Base-by-base conservation (phyloP, 2,113 vertebrate species). In the Eclectus roratus region DNA sequence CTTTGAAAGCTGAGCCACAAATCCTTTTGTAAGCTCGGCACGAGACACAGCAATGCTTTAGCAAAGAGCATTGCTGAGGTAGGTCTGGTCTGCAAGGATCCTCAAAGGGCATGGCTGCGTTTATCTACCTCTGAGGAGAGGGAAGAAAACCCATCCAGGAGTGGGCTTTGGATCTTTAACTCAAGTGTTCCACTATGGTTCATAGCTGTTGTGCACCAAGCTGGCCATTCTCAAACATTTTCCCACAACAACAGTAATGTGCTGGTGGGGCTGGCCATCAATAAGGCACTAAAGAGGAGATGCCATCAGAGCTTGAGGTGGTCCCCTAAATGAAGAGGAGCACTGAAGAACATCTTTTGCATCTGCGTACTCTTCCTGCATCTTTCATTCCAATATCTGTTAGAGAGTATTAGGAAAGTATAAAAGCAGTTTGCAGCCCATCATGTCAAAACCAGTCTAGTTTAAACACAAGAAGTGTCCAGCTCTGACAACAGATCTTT, bases 1-100 rank as follows among this genome's bases (percentile, higher is more conserved):
- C 71, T 94, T 88, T 28, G 85, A 96, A 94, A 95, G 41, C 82
- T 70, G 49, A 93, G 53, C 55, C 80, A 83, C 50, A 93, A 78
- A 71, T 8, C 10, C 47, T 31, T 70, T 43, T 46, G 41, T 80
- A 9, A 85, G 71, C 41, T 3, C 3, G 17, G 33, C 55, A 31
- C 0, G 1, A 89, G 80, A 46, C n/a, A 24, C 33, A 6, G 50
- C 64, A 33, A n/a, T 0, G 0, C 46, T 79, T 78, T 50, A 58
- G 29, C 52, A 60, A 50, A 23, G 60, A 70, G 14, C 1, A 0
- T 33, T 50, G 10, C 85, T 46, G 41, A 2, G 18, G 15, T 43
- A n/a, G 25, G n/a, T 85, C 35, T 63, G 33, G 9, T 58, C 60
- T 35, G 15, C 2, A 9, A 76, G 49, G 24, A 61, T 16, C 58